phyloP scores from a whole-genome alignment of 2,888 invertebrate species.

The Polydrusus cervinus region DNA sequence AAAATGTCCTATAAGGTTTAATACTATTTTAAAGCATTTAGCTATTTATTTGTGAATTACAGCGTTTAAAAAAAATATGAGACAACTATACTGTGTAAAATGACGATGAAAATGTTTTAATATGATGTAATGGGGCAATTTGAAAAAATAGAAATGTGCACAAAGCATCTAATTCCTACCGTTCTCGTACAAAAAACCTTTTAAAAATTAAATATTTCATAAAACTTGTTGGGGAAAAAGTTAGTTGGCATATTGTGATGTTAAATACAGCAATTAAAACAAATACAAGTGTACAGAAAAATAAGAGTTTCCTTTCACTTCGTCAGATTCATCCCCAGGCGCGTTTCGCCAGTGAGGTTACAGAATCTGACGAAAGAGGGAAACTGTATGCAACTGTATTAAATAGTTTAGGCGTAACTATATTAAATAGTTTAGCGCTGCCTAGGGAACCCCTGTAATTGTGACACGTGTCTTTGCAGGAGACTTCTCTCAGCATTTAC shows the following conservation, averaged over 20 bases:
- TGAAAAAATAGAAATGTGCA: background rate
- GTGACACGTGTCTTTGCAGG: too few species aligned
- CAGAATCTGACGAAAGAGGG: too few species aligned
- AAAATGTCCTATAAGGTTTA: background rate
- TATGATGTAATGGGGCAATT: background rate
- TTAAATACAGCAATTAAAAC: conserved; percentile 11
- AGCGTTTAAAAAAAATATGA: too few species aligned
- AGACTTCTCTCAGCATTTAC: too few species aligned
- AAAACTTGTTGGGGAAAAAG: background rate
- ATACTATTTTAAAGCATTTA: background rate
- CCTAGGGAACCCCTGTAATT: too few species aligned
- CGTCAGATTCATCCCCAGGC: too few species aligned
- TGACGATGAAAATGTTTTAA: background rate
- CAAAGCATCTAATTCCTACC: background rate
- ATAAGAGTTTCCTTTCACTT: too few species aligned
- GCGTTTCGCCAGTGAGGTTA: too few species aligned
- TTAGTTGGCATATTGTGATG: conserved; percentile 7
- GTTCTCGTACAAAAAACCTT: background rate
- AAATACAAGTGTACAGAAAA: background rate
- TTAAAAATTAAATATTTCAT: background rate
- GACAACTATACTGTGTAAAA: too few species aligned
- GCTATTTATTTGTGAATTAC: background rate
- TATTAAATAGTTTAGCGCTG: too few species aligned
- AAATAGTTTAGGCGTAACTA: too few species aligned
- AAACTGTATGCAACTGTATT: too few species aligned